A percentile compares a stretch with the other conserved stretches of the same genome.
phyloP scores from a whole-genome alignment of 2,113 vertebrate genomes.

The Phylloscopus whistleri region DNA sequence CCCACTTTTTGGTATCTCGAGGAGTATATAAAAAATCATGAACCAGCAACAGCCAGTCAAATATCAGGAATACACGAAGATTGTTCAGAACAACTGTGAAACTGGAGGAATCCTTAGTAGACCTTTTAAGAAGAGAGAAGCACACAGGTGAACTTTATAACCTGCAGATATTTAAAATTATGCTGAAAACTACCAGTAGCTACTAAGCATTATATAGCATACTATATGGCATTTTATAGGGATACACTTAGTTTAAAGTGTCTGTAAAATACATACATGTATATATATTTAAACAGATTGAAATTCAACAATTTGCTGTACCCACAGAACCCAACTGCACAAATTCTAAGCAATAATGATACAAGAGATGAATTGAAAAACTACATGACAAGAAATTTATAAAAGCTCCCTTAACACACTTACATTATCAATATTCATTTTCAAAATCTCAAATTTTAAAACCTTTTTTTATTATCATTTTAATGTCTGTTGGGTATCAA shows the following conservation, averaged over 20 bases:
- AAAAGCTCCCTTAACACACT: not conserved
- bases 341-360: not conserved
- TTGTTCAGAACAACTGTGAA: slow-evolving; percentile 97
- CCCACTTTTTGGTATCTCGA: slow-evolving; percentile 68
- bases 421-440: not conserved
- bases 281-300: not conserved
- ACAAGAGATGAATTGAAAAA: not conserved
- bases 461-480: not conserved
- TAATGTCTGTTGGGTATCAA: not conserved
- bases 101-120: slow-evolving; percentile 89
- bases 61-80: slow-evolving; percentile 93
- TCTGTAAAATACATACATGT: not conserved
- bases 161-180: not conserved
- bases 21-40: slow-evolving; percentile 85
- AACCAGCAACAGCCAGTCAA: slow-evolving; percentile 92
- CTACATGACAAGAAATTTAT: not conserved
- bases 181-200: not conserved
- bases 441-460: not conserved
- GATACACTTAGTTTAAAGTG: not conserved
- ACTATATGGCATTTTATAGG: not conserved
- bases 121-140: slow-evolving; percentile 70
- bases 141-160: not conserved
- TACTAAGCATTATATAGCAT: not conserved
- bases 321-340: not conserved
- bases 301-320: not conserved